phyloP scores from a whole-genome alignment of 1,140 invertebrate genomes.

The Kradibia gibbosae region DNA sequence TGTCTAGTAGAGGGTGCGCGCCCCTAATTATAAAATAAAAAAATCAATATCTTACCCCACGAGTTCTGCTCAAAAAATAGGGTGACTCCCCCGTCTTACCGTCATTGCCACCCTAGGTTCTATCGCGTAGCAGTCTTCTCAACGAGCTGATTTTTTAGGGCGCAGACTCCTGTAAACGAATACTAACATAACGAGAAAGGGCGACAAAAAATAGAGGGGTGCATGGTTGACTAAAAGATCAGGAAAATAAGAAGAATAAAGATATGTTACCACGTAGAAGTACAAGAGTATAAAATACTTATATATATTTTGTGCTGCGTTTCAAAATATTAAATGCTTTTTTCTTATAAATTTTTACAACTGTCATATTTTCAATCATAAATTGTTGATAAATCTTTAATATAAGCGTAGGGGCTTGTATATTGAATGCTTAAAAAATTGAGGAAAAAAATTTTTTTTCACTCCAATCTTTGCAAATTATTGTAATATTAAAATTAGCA shows the following conservation, averaged over 20 bases:
- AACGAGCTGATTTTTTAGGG: conserved; percentile 62
- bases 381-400: too few species aligned
- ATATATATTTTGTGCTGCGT: neutral
- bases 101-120: conserved; percentile 63
- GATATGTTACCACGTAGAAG: neutral
- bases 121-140: conserved; percentile 57
- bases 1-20: conserved; percentile 68
- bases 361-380: too few species aligned
- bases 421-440: too few species aligned
- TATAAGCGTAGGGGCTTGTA: too few species aligned
- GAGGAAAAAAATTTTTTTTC: too few species aligned
- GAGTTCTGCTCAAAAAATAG: conserved; percentile 67
- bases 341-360: neutral
- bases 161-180: conserved; percentile 31
- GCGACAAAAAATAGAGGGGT: conserved; percentile 31
- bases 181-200: conserved; percentile 37
- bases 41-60: conserved; percentile 73
- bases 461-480: too few species aligned
- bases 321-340: neutral
- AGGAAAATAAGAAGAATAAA: conserved; percentile 1
- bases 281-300: neutral
- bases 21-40: conserved; percentile 74
- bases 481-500: too few species aligned
- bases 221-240: neutral
- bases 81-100: conserved; percentile 67